Base-by-base conservation (phyloP, 2,797 vertebrate species). In the Coranthus polyacanthus region DNA sequence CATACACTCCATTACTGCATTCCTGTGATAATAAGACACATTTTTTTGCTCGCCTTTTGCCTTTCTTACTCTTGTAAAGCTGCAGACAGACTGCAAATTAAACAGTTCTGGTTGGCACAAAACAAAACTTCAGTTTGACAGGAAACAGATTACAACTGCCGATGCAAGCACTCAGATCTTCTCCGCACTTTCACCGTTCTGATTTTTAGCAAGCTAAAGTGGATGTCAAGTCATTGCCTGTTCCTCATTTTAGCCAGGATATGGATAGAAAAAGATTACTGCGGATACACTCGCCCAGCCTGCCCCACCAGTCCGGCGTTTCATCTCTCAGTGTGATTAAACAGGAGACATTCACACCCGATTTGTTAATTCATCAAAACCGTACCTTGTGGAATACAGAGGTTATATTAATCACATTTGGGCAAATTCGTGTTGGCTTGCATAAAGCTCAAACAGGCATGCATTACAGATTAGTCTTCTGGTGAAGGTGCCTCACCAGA, bases 321-420 rank as follows among this genome's bases (percentile, higher is more conserved):
- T 87, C 85, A 90, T 90, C 74, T 86, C 63, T 89, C 85, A 86
- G 49, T 52, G 75, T 90, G 90, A 93, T 91, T 85, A 90, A 92
- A 88, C 70, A 72, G 57, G 49, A 88, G 83, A 92, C 86, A 77
- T 90, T 88, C 82, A 81, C 83, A 85, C 70, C 69, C 54, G 84
- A 91, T 91, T 87, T 86, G 83, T 92, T 88, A 89, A 92, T 93
- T 90, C 76, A 91, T 93, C 92, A 92, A 86, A 90, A 73, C 17
- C 29, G 70, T 85, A 81, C 78, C 86, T 89, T 75, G 80, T 83
- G 65, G 79, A 74, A 84, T 71, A 79, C 57, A 63, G 58, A 68
- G 58, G 65, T 66, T 87, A 81, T 72, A 90, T 93, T 88, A 88
- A 92, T 94, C 84, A 90, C 78, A 62, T 87, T 88, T 80, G 74